phyloP scores from a whole-genome alignment of 2,888 invertebrate species.

The Oxytorus armatus region DNA sequence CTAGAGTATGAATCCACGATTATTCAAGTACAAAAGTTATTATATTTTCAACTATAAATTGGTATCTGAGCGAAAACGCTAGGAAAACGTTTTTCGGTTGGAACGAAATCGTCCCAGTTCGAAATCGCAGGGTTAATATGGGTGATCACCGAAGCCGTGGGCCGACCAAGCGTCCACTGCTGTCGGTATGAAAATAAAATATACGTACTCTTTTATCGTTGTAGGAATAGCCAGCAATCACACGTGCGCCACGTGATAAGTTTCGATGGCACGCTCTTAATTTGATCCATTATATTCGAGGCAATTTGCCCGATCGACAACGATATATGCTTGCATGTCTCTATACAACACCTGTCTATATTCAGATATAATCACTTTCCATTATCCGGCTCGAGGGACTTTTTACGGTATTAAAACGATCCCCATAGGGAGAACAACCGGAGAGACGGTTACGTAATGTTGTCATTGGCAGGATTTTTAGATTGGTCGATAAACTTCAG shows the following conservation, averaged over 20 bases:
- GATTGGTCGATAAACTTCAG: conserved; percentile 10
- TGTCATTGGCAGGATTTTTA: conserved; percentile 6
- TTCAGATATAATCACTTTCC: not conserved
- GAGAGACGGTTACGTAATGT: conserved; percentile 35
- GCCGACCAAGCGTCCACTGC: too few species aligned
- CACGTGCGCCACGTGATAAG: conserved; percentile 46
- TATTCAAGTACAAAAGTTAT: too few species aligned
- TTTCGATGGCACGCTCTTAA: conserved; percentile 13
- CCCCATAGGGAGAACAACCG: not conserved
- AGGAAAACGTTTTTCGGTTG: too few species aligned
- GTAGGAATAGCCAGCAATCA: not conserved
- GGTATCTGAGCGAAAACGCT: too few species aligned
- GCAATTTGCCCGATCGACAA: conserved; percentile 2
- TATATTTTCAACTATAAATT: too few species aligned
- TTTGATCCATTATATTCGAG: conserved; percentile 34
- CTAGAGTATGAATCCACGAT: too few species aligned
- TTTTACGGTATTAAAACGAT: not conserved
- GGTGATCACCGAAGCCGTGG: too few species aligned
- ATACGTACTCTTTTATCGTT: not conserved
- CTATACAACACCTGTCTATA: not conserved
- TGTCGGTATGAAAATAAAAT: not conserved
- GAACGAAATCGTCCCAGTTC: too few species aligned
- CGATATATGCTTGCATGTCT: conserved; percentile 21
- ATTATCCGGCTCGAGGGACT: conserved; percentile 2
- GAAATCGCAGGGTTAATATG: too few species aligned